A percentile compares a stretch with the other conserved stretches of the same genome.
Conservation (phyloP, 1,140 invertebrate genomes). For the Octopus sinensis region DNA sequence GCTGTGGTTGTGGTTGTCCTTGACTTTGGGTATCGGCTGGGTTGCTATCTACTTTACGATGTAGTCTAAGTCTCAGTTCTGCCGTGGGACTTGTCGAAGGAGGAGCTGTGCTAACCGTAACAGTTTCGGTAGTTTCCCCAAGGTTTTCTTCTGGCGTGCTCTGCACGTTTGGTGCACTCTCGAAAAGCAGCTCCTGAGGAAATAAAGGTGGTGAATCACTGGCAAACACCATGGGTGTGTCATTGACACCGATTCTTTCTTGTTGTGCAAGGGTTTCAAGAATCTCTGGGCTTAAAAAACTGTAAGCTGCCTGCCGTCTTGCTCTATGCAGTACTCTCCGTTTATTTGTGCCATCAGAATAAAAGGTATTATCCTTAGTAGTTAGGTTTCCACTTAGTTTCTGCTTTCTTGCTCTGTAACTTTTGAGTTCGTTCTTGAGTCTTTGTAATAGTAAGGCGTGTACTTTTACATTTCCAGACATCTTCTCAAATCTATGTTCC, state of each 20-base stretch:
- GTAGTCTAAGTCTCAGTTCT: too few species aligned
- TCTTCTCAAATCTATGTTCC: not conserved
- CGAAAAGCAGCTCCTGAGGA: too few species aligned
- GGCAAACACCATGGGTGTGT: not conserved
- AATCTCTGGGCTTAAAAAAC: slow-evolving; percentile 1
- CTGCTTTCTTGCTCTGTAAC: not conserved
- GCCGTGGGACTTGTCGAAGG: too few species aligned
- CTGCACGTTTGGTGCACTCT: too few species aligned
- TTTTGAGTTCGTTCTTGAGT: not conserved
- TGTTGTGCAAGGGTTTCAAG: not conserved
- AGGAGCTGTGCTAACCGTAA: too few species aligned
- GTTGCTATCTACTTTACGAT: too few species aligned
- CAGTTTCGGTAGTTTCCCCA: too few species aligned
- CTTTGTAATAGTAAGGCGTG: not conserved
- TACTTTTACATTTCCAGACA: not conserved
- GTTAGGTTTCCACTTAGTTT: not conserved
- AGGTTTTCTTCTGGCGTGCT: too few species aligned
- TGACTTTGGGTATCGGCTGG: too few species aligned
- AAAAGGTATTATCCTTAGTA: not conserved
- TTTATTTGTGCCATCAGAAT: not conserved
- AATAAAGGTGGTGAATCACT: not conserved
- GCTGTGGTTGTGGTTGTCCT: too few species aligned
- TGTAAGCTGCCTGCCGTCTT: not conserved
- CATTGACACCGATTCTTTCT: not conserved
- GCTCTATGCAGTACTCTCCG: not conserved